Base-by-base conservation (phyloP, 2,888 invertebrate genomes). In the Agrilus biguttatus region DNA sequence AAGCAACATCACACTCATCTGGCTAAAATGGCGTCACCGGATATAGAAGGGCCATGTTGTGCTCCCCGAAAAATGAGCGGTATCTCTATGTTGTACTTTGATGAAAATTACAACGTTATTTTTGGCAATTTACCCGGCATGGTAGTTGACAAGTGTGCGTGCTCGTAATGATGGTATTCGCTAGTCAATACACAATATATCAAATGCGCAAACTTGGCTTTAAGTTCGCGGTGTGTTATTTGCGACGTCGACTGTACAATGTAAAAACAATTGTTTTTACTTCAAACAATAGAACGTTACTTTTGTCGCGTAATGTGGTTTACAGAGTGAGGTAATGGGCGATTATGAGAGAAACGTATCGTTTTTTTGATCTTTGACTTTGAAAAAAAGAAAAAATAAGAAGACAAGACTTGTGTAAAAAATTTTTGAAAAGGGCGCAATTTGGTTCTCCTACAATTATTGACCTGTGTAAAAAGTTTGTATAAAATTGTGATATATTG, bases 121-220 rank as follows among this genome's bases (percentile, higher is more conserved):
- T 83, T 83, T 62, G 87, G 88, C 52, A 80, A 82, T 48, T 74
- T 95, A 54, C 90, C 91, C 6, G 89, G 90, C 19, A 95, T 95
- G 93, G 87, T 92, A 45, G 92, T 93, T 34, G 89, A 91, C 54
- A 77, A 83, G 59, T 95, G 93, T 64, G 91, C 90, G 41, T 95
- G 93, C 66, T 83, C 88, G 70, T 92, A 81, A 67, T 23, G 28
- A 28, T 4, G 28, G 28, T 10, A 10, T 28, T 10, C 28, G 10
- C 10, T 28, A 28, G 21, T 5, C 21, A 21, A 21, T 21, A 6
- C 21, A 21, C 21, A 40, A 17, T 21, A 41, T 13, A 14, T 28
- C 5, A 14, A 37, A 37, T 14, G 17, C 14, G 35, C 35, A 35
- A 6, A 35, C 10, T 8, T 3, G 36, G 14, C 17, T 8, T 35